Base-by-base conservation (phyloP, 2,888 invertebrate species). In the Hemistola chrysoprasaria region DNA sequence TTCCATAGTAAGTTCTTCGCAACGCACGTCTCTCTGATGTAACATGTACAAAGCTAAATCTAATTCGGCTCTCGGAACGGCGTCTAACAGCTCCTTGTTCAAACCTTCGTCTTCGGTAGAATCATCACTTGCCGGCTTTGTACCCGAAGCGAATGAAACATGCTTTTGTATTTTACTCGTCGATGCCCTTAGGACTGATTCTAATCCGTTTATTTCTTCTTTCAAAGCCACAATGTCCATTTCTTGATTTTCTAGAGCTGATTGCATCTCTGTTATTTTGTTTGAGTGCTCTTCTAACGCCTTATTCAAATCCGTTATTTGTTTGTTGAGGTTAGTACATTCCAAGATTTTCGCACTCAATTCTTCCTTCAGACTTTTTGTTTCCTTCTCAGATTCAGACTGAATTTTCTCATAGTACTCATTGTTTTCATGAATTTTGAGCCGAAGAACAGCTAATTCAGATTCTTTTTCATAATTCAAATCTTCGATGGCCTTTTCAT, bases 1-100 rank as follows among this genome's bases (percentile, higher is more conserved):
- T 71, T 97, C 97, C 62, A 95, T 90, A 0, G 96, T 96, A 43
- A 97, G 87, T 73, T 97, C 96, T 65, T 97, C 96, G 70, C 95
- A 95, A 0, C 95, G 91, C 42, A 96, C 94, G 56, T 97, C 96
- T 50, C 96, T 90, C 65, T 96, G 95, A 71, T 97, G 96, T 34
- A 97, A 81, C 93, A 95, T 95, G 65, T 95, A 95, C 25, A 95
- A 74, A 0, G 96, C 95, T 34, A 95, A 83, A 65, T 96, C 95
- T 35, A 96, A 78, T 72, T 96, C 95, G 0, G 93, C 92, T 62
- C 92, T 84, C 0, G 86, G 84, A 11, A 88, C 80, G 22, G 81
- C 78, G 34, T 86, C 82, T 22, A 81, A 56, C 4, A 84, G 59
- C 8, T 82, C 79, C 40, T 62, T 80, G 43, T 71, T 77, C 10